Percentiles rank a stretch among this genome's conserved stretches.
Conservation (phyloP, 2,888 invertebrate species). For the Psylliodes chrysocephalus region DNA sequence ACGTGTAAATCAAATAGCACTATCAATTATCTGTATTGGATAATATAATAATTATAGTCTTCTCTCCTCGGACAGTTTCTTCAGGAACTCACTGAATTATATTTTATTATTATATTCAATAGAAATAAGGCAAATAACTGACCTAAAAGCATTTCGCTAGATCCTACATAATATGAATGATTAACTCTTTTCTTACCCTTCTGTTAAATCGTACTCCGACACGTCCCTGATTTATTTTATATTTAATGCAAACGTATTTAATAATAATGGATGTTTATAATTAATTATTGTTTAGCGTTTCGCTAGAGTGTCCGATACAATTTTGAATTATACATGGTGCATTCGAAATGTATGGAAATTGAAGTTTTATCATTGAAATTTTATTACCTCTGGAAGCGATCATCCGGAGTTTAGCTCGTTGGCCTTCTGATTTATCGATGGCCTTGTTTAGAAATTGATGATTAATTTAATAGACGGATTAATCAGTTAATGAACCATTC, state of each 20-base stretch:
- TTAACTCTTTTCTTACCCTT: too few relatives aligned
- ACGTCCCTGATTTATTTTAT: conserved; percentile 3
- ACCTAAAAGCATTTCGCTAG: too few relatives aligned
- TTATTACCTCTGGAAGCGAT: background rate
- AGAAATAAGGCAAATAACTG: too few relatives aligned
- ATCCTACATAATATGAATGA: too few relatives aligned
- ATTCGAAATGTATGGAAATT: background rate
- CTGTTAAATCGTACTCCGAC: too few relatives aligned
- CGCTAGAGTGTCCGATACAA: background rate
- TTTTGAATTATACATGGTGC: conserved; percentile 10
- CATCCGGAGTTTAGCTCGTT: background rate
- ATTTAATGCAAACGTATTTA: conserved; percentile 18
- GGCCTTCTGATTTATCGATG: background rate
- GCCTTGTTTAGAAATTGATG: background rate
- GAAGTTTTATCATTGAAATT: conserved; percentile 2
- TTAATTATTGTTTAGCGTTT: conserved; percentile 15
- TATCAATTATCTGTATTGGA: too few relatives aligned
- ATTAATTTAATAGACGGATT: background rate
- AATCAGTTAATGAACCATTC: too few relatives aligned
- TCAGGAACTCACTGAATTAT: too few relatives aligned
- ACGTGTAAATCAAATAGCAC: too few relatives aligned
- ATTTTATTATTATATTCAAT: too few relatives aligned
- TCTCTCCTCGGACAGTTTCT: too few relatives aligned
- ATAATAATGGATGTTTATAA: conserved; percentile 25
- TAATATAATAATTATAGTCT: too few relatives aligned